Conservation (phyloP, 2,888 invertebrate species). For the Raillietiella orientalis region DNA sequence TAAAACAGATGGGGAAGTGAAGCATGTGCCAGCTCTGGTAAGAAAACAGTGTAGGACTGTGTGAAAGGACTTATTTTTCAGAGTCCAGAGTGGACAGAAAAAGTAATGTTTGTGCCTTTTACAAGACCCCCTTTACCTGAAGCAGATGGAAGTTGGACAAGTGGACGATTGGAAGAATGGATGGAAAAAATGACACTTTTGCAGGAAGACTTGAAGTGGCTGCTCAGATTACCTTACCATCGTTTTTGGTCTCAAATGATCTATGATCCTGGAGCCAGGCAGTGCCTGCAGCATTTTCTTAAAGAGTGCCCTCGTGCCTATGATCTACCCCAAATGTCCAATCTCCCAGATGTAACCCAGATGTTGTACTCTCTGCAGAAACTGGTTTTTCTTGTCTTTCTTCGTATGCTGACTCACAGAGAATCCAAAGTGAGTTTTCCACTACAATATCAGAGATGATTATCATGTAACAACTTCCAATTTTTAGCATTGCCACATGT, state of each 20-base stretch:
- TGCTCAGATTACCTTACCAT: conserved; percentile 26
- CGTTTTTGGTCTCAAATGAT: conserved; percentile 19
- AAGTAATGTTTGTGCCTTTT: no score
- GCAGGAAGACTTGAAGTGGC: conserved; percentile 28
- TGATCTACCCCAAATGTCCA: conserved; percentile 11
- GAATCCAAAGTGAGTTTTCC: conserved; percentile 26
- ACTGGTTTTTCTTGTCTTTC: conserved; percentile 29
- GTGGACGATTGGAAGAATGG: conserved; percentile 37
- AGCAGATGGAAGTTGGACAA: no score
- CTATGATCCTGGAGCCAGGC: conserved; percentile 26
- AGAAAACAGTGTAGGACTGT: no score
- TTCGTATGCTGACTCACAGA: conserved; percentile 40
- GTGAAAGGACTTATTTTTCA: no score
- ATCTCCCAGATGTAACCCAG: conserved; percentile 16
- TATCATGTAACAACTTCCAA: neutral
- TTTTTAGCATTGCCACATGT: conserved; percentile 16
- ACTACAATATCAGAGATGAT: neutral
- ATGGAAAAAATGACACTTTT: conserved; percentile 23
- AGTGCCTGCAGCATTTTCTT: conserved; percentile 31
- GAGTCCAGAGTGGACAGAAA: no score
- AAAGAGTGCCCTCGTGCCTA: conserved; percentile 28
- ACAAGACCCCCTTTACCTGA: no score
- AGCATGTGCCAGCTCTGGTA: no score
- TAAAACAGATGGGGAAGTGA: no score
- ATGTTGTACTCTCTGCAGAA: conserved; percentile 22